Conservation (phyloP, 2,113 vertebrate species). For the Otus sunia region DNA sequence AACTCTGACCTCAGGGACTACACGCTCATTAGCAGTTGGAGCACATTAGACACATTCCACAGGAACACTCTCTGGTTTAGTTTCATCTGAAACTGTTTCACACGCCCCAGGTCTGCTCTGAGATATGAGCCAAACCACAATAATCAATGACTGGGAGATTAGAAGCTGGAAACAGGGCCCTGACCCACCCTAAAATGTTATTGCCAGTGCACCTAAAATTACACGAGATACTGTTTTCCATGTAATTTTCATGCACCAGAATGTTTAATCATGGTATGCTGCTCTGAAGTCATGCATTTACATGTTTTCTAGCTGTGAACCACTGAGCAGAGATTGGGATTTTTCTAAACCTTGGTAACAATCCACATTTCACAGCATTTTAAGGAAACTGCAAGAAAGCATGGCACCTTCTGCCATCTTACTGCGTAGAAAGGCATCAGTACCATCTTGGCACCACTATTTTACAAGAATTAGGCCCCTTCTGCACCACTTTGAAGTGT, state of each 20-base stretch:
- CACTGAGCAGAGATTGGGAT: rapidly evolving
- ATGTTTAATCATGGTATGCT: neutral
- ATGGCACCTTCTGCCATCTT: neutral
- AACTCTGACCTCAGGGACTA: neutral
- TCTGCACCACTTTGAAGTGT: neutral
- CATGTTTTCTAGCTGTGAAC: neutral
- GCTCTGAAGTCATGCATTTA: neutral
- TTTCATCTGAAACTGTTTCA: neutral
- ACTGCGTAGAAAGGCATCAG: neutral
- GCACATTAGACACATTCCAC: neutral
- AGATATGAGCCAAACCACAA: neutral
- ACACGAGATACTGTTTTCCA: neutral
- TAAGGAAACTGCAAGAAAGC: neutral
- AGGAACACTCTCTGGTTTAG: neutral
- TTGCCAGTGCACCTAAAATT: neutral
- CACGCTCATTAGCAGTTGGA: neutral
- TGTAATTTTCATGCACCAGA: neutral
- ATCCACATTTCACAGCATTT: neutral
- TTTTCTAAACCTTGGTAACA: neutral
- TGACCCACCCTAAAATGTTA: neutral
- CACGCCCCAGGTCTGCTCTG: neutral
- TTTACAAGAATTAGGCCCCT: neutral
- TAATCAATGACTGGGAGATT: neutral
- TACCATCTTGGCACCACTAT: neutral
- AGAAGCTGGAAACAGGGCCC: neutral